These are phyloP conservation scores for Merodon equestris DNA, from an alignment of 2,888 invertebrate species.

Conservation along the genomic window DNA sequence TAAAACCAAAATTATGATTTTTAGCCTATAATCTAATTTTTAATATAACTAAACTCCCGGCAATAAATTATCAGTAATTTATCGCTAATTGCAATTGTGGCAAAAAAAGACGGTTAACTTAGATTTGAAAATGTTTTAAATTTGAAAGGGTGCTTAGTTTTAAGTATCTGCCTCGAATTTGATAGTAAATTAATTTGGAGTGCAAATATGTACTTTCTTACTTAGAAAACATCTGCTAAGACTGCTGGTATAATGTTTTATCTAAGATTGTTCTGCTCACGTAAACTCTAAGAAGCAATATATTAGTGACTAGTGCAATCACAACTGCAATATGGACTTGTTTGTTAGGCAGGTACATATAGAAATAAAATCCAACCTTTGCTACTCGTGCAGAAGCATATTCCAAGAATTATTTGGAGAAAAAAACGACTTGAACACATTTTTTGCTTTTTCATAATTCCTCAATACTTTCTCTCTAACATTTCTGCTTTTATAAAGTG, in stretches of 20 bases:
- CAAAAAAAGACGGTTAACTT: too few species aligned
- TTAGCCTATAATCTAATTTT: too few species aligned
- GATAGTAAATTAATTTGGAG: too few species aligned
- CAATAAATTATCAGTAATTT: too few species aligned
- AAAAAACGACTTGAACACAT: background rate
- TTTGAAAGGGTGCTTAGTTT: too few species aligned
- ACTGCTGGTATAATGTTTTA: background rate
- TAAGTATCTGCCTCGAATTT: too few species aligned
- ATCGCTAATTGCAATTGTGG: too few species aligned
- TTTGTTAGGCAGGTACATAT: constrained; percentile 1
- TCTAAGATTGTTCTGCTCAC: constrained; percentile 6
- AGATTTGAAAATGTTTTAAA: too few species aligned
- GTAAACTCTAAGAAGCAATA: constrained; percentile 8
- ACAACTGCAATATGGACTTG: constrained; percentile 3
- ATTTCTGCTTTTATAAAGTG: background rate
- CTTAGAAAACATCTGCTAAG: too few species aligned
- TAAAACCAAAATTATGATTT: too few species aligned
- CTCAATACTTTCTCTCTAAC: constrained; percentile 1
- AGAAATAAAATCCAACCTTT: constrained; percentile 5
- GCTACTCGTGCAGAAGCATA: constrained; percentile 8
- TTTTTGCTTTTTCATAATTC: background rate
- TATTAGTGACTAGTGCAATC: background rate
- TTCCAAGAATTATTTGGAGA: constrained; percentile 11
- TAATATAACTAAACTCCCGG: too few species aligned
- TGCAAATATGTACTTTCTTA: too few species aligned